Percentiles rank a stretch among this genome's conserved stretches.
These are phyloP conservation scores for Chionodraco myersi DNA, from an alignment of 2,113 vertebrate species.

Conservation along the genomic window DNA sequence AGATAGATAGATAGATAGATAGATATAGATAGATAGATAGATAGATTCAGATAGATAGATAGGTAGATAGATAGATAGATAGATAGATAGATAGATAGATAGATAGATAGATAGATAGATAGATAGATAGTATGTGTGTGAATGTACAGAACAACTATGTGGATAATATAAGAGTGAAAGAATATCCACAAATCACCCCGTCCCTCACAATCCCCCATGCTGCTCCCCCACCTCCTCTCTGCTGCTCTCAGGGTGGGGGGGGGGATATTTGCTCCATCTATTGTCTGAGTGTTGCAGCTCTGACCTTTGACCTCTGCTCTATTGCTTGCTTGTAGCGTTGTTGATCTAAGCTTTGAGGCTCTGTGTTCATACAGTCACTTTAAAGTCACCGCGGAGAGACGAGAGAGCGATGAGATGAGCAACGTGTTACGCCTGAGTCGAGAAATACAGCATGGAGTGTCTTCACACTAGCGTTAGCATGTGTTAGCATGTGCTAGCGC, in stretches of 20 bases:
- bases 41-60: no score
- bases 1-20: no score
- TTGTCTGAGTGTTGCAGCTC: slow-evolving; percentile 66
- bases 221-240: slow-evolving; percentile 7
- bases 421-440: background rate
- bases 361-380: slow-evolving; percentile 42
- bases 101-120: no score
- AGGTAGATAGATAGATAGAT: no score
- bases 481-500: background rate
- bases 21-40: no score
- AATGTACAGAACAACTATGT: background rate
- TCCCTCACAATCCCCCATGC: background rate
- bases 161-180: background rate
- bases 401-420: slow-evolving; percentile 11
- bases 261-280: slow-evolving; percentile 67
- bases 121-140: no score
- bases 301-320: slow-evolving; percentile 72
- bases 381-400: slow-evolving; percentile 28
- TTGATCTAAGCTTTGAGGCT: slow-evolving; percentile 51
- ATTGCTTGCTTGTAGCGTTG: slow-evolving; percentile 54
- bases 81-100: no score
- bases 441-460: background rate
- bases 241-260: slow-evolving; percentile 46
- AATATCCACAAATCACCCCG: background rate
- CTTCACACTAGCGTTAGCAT: background rate